Conservation (phyloP, 2,113 vertebrate genomes). For the Microcebus ravelobensis region DNA sequence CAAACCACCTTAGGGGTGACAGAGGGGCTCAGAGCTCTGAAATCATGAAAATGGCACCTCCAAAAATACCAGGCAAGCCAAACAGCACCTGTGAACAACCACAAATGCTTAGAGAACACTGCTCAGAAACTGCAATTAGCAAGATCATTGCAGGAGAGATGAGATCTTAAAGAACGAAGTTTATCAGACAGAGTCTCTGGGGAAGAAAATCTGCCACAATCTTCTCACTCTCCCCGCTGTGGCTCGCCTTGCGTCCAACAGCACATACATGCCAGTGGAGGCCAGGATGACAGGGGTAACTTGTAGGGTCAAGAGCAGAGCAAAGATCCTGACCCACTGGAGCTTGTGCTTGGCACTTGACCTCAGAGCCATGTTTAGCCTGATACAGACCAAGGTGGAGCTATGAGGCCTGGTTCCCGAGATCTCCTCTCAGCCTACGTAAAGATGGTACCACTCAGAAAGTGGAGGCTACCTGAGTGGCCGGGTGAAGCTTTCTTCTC, state of each 20-base stretch:
- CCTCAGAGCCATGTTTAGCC: background rate
- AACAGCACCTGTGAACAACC: background rate
- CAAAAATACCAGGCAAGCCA: background rate
- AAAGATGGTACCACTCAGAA: background rate
- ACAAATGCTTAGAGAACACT: background rate
- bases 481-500: constrained; percentile 59
- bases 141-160: background rate
- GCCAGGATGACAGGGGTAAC: too few relatives aligned
- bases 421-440: background rate
- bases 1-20: background rate
- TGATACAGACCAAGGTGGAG: background rate
- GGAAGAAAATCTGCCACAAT: background rate
- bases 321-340: background rate
- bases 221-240: background rate
- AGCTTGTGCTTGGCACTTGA: background rate
- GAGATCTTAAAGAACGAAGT: background rate
- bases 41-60: background rate
- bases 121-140: background rate
- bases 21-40: background rate
- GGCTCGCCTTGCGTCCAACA: too few relatives aligned
- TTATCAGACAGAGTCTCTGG: background rate
- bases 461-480: constrained; percentile 68
- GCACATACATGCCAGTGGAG: background rate
- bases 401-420: background rate
- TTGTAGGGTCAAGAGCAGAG: background rate